Conservation (phyloP, 2,113 vertebrate species). For the Orycteropus afer region DNA sequence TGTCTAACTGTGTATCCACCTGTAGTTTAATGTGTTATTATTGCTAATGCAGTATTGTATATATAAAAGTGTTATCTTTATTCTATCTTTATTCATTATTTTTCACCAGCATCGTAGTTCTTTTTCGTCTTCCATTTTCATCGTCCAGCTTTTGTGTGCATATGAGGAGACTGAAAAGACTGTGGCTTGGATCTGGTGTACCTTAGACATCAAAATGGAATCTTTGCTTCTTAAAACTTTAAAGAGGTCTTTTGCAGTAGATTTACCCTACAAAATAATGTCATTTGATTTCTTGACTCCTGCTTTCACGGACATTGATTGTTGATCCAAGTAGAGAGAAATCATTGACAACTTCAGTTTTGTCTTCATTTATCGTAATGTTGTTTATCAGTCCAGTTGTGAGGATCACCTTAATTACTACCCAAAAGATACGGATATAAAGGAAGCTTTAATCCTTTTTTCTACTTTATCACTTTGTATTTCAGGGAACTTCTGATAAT, state of each 20-base stretch:
- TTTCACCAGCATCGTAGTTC: not conserved
- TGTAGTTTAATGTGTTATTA: no score
- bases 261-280: no score
- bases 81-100: not conserved
- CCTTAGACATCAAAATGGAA: not conserved
- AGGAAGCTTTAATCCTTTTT: not conserved
- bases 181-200: not conserved
- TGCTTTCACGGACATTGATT: not conserved
- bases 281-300: not conserved
- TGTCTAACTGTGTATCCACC: no score
- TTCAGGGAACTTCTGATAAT: slow-evolving; percentile 96
- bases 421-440: not conserved
- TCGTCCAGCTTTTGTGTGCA: not conserved
- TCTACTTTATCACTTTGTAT: not conserved
- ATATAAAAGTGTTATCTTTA: no score
- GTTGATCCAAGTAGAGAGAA: not conserved
- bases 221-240: not conserved
- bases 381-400: not conserved
- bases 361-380: not conserved
- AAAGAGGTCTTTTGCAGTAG: not conserved
- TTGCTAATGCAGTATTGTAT: no score
- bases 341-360: not conserved
- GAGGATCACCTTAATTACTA: not conserved
- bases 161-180: not conserved
- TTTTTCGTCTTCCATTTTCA: not conserved